Evolutionary conservation across 2,113 vertebrate species (phyloP).

Genomic region (Rousettus leschenaultii): DNA sequence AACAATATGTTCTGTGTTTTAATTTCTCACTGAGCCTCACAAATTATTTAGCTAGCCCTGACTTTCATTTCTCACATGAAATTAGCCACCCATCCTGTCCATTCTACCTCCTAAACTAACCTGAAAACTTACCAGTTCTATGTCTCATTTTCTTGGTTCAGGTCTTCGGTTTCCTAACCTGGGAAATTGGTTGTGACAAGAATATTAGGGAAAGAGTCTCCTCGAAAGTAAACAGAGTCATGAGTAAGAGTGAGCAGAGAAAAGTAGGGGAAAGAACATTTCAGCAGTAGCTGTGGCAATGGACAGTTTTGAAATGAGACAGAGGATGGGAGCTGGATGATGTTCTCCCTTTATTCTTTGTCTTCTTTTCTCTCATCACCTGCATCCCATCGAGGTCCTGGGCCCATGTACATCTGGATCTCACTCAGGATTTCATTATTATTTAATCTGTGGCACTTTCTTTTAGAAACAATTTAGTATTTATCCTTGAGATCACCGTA

Average conservation of each 20-base stretch:
- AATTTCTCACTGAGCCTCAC: neutral
- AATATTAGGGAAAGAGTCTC: neutral
- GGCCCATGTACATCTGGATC: neutral
- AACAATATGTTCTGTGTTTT: neutral
- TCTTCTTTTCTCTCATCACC: neutral
- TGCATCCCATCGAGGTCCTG: neutral
- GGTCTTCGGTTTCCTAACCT: neutral
- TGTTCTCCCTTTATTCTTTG: neutral
- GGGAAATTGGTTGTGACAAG: neutral
- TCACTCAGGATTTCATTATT: neutral
- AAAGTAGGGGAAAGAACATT: neutral
- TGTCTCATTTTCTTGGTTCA: neutral
- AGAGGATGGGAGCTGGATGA: rapidly evolving
- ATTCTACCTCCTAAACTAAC: neutral
- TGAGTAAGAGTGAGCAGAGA: neutral
- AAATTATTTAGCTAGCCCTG: neutral
- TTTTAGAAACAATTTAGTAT: neutral
- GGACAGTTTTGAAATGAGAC: neutral
- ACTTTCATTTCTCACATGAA: neutral
- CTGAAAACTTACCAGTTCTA: neutral
- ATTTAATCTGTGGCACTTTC: neutral
- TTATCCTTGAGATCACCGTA: neutral
- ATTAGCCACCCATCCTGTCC: neutral
- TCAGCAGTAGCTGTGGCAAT: rapidly evolving
- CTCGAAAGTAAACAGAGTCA: neutral